A percentile compares a stretch with the other conserved stretches of the same genome.
Evolutionary conservation across 23 tunicate species (phyloP).

Genomic region (Styela plicata): DNA sequence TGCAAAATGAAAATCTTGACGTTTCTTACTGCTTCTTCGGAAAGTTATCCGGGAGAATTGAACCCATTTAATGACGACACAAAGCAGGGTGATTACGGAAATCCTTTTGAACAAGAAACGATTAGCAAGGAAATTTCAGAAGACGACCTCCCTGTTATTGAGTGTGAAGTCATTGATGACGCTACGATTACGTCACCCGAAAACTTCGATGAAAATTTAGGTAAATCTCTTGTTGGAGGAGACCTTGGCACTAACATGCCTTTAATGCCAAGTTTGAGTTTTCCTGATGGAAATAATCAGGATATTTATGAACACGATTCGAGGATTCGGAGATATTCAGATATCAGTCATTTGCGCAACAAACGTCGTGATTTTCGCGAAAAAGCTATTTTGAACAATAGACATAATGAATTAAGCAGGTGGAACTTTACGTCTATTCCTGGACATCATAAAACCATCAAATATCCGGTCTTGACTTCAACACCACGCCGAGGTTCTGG

Average conservation of each 20-base stretch:
- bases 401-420: not conserved
- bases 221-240: not conserved
- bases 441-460: too few relatives aligned
- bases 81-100: not conserved
- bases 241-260: not conserved
- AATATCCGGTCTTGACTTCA: not conserved
- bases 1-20: too few relatives aligned
- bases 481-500: not conserved
- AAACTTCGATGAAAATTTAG: not conserved
- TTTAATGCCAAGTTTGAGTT: not conserved
- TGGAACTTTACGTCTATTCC: not conserved
- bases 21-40: not conserved
- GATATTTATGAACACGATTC: not conserved
- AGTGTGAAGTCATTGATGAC: not conserved
- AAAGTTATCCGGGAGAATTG: not conserved
- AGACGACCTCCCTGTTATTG: not conserved
- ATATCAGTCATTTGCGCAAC: not conserved
- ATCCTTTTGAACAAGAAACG: not conserved
- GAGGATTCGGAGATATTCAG: not conserved
- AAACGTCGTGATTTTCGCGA: not conserved
- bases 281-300: not conserved
- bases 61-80: not conserved
- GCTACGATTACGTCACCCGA: too few relatives aligned
- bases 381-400: not conserved
- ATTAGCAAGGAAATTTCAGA: not conserved